phyloP scores from a whole-genome alignment of 2,113 vertebrate species.

The Apteryx mantelli region DNA sequence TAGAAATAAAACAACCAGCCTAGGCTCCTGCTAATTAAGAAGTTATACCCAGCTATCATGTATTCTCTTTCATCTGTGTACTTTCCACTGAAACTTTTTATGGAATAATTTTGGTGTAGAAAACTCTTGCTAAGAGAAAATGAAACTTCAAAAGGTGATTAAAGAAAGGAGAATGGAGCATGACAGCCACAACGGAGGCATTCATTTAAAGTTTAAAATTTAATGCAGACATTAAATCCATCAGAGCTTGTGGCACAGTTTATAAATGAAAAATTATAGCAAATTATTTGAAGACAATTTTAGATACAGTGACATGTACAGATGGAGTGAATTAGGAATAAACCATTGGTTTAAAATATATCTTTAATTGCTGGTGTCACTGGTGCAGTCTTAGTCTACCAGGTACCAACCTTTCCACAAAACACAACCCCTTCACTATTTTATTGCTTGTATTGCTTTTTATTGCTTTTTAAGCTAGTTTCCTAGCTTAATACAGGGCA shows the following conservation, averaged over 20 bases:
- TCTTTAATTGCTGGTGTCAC: neutral
- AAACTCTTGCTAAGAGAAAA: neutral
- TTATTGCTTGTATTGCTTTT: neutral
- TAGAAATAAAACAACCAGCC: neutral
- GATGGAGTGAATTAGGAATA: neutral
- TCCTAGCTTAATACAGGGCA: neutral
- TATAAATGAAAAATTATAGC: neutral
- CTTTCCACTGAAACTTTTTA: neutral
- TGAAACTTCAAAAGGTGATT: neutral
- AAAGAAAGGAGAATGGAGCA: neutral
- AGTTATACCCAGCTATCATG: neutral
- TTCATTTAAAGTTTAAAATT: neutral
- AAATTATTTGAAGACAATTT: neutral
- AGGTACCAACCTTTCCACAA: neutral
- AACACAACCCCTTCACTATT: neutral
- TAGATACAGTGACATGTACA: neutral
- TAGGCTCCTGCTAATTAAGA: neutral
- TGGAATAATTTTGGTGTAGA: neutral
- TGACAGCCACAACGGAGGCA: neutral
- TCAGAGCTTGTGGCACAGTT: neutral
- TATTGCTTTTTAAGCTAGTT: neutral
- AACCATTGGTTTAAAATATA: neutral
- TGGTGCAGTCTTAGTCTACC: neutral
- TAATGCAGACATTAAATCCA: neutral
- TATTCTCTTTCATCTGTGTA: neutral